Conservation (phyloP, 1,140 invertebrate species). For the Drosophila insularis region DNA sequence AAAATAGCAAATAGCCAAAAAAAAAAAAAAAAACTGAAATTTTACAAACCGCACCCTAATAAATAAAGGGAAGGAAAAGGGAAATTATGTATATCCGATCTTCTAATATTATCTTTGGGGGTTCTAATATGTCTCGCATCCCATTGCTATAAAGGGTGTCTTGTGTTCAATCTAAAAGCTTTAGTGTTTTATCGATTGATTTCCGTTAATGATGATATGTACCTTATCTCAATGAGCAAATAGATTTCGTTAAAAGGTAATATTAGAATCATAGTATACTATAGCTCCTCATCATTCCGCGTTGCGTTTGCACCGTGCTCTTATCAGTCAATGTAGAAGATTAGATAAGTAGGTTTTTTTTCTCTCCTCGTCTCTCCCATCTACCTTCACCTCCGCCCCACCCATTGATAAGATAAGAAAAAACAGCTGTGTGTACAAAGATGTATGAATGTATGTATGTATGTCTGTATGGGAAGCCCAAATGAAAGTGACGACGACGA, state of each 20-base stretch:
- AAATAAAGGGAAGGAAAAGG: too few species aligned
- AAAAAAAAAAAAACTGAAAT: not conserved
- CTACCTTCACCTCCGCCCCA: conserved; percentile 1
- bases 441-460: conserved; percentile 28
- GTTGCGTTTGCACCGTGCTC: not conserved
- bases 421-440: conserved; percentile 55
- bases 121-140: too few species aligned
- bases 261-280: not conserved
- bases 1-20: conserved; percentile 4
- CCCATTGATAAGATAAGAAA: conserved; percentile 52
- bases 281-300: not conserved
- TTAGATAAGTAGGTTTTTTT: conserved; percentile 36
- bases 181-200: conserved; percentile 10
- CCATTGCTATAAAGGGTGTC: too few species aligned
- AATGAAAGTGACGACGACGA: conserved; percentile 45
- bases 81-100: too few species aligned
- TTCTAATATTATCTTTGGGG: too few species aligned
- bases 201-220: conserved; percentile 14
- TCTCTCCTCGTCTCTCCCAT: conserved; percentile 18
- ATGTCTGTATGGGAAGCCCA: conserved; percentile 20
- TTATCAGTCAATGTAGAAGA: conserved; percentile 57
- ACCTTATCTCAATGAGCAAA: conserved; percentile 10
- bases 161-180: not conserved
- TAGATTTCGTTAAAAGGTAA: conserved; percentile 9
- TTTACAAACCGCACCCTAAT: not conserved